Evolutionary conservation across 2,888 invertebrate species (phyloP).

Genomic region (Polymixis flavicincta): DNA sequence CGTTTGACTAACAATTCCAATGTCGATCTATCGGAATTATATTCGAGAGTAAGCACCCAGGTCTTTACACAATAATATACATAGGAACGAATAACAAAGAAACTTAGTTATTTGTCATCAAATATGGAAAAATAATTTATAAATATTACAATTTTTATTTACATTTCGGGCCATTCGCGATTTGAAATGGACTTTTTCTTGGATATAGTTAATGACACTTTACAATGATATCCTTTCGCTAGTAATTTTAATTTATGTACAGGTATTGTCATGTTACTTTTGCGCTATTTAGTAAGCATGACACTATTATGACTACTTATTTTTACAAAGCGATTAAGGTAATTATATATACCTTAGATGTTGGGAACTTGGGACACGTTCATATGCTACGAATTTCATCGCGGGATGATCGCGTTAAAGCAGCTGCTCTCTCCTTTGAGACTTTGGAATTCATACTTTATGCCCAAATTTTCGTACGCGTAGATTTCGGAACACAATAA

Average conservation of each 20-base stretch:
- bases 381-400: not conserved
- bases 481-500: no score
- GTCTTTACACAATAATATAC: slow-evolving; percentile 15
- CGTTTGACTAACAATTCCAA: no score
- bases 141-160: slow-evolving; percentile 50
- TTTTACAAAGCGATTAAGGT: slow-evolving; percentile 28
- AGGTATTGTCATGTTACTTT: slow-evolving; percentile 54
- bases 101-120: slow-evolving; percentile 20
- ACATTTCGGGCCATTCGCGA: slow-evolving; percentile 39
- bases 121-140: slow-evolving; percentile 45
- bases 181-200: slow-evolving; percentile 25
- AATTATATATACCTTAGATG: not conserved
- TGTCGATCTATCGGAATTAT: no score
- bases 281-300: slow-evolving; percentile 22
- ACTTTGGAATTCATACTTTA: not conserved
- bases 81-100: slow-evolving; percentile 20
- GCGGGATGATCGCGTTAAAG: no score
- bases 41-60: no score
- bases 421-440: no score
- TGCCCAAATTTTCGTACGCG: not conserved
- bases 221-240: slow-evolving; percentile 10
- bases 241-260: slow-evolving; percentile 39
- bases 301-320: slow-evolving; percentile 20
- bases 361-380: not conserved
- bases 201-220: slow-evolving; percentile 19